A percentile compares a stretch with the other conserved stretches of the same genome.
phyloP scores from a whole-genome alignment of 1,140 invertebrate species.

The Holcopasites calliopsidis region DNA sequence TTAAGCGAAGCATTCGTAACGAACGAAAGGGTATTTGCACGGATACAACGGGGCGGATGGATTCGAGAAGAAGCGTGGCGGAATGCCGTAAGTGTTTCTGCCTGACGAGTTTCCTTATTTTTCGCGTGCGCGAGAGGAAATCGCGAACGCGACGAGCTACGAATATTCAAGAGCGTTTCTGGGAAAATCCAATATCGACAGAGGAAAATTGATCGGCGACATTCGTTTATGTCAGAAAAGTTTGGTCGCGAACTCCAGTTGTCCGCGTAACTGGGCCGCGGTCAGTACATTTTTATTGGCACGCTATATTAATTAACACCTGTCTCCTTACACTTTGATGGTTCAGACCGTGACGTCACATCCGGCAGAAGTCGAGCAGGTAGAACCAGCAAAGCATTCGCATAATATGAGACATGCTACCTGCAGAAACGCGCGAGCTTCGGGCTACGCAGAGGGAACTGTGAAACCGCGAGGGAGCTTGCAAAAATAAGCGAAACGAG shows the following conservation, averaged over 20 bases:
- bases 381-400: constrained; percentile 36
- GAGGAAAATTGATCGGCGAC: too few relatives aligned
- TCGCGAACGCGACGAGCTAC: too few relatives aligned
- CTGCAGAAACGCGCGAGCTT: constrained; percentile 32
- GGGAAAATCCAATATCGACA: too few relatives aligned
- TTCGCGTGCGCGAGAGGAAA: too few relatives aligned
- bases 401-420: constrained; percentile 50
- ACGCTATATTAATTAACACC: constrained; percentile 43
- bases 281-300: neutral
- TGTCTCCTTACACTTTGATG: constrained; percentile 47
- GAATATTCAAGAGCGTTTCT: too few relatives aligned
- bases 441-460: constrained; percentile 5
- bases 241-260: too few relatives aligned
- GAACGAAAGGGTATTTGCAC: constrained; percentile 26
- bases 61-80: too few relatives aligned
- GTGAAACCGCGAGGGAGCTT: too few relatives aligned
- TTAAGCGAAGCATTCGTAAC: constrained; percentile 29
- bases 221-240: too few relatives aligned
- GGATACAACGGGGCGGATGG: too few relatives aligned
- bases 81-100: neutral
- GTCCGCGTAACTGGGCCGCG: too few relatives aligned
- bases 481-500: constrained; percentile 5
- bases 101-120: too few relatives aligned
- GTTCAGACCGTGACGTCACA: constrained; percentile 45
- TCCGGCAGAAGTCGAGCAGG: constrained; percentile 50